Base-by-base conservation (phyloP, 2,797 vertebrate species). In the Alectoris magna region DNA sequence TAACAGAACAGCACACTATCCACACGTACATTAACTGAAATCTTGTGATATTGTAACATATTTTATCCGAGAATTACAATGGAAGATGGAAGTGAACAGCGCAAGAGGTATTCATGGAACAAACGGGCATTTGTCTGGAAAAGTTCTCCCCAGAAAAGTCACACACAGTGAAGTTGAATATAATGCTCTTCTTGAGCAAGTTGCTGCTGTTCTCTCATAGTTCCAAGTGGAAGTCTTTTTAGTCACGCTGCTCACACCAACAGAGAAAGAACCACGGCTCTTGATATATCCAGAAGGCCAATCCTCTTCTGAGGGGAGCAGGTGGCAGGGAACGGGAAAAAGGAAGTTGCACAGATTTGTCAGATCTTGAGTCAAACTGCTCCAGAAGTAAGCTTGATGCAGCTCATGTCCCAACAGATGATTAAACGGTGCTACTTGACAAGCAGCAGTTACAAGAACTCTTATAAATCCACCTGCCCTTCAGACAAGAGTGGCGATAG, bases 381-480 rank as follows among this genome's bases (percentile, higher is more conserved):
- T 58, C 53, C 56, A 38, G 51, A 90, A 96, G 67, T 29, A 82
- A 79, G 68, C 38, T 11, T 27, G 44, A 27, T 82, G 63, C 0
- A 11, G 22, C 56, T 73, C 69, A 74, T 68, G 76, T 84, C 94
- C 84, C 90, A 88, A 88, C 29, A 75, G 34, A 49, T 49, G 70
- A 41, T 46, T 74, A 84, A 46, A 64, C 16, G 38, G 6, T 59
- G 41, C 34, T 9, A 70, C 36, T 60, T 73, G 75, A 69, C 29
- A 62, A 72, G 46, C 5, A 34, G 66, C 38, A 69, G 73, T 69
- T 81, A 55, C 0, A 1, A 90, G 41, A 62, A 36, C 34, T 60
- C 59, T 44, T 17, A 46, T 13, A n/a, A 80, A 69, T 31, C 31
- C 53, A 51, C 18, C 6, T 1, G 0, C 31, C 1, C 0, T n/a